phyloP scores from a whole-genome alignment of 2,113 vertebrate genomes.

The Peucedramus taeniatus region DNA sequence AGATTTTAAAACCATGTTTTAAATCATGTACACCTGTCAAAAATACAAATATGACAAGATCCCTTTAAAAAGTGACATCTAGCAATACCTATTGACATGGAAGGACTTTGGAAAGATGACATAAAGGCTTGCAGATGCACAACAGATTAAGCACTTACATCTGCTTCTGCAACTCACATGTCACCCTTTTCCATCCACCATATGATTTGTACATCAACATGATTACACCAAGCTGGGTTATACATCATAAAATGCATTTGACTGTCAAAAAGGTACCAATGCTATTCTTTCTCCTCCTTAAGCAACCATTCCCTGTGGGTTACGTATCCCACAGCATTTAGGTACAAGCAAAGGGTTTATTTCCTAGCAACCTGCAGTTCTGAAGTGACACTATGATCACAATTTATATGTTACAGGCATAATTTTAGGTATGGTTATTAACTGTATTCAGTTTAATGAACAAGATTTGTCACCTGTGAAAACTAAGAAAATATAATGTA shows the following conservation, averaged over 20 bases:
- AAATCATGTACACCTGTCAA: background rate
- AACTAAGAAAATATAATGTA: background rate
- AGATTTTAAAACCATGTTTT: background rate
- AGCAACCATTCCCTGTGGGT: background rate
- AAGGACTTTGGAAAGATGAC: background rate
- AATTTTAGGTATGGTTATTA: background rate
- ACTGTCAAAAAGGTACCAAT: background rate
- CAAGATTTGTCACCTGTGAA: background rate
- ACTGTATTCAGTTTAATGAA: background rate
- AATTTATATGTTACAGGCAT: background rate
- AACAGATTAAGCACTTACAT: slow-evolving; percentile 9
- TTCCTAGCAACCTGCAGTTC: background rate
- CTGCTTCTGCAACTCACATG: slow-evolving; percentile 19
- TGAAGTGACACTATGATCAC: background rate
- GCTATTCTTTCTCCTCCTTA: background rate
- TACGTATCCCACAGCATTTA: background rate
- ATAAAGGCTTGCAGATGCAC: background rate
- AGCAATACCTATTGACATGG: background rate
- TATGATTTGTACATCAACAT: background rate
- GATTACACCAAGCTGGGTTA: background rate
- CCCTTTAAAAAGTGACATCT: background rate
- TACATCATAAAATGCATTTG: background rate
- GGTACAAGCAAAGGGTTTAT: background rate
- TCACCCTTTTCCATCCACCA: slow-evolving; percentile 2
- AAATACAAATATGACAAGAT: background rate